These are phyloP conservation scores for Globicephala melas DNA, from an alignment of 2,113 vertebrate species.

Conservation along the genomic window DNA sequence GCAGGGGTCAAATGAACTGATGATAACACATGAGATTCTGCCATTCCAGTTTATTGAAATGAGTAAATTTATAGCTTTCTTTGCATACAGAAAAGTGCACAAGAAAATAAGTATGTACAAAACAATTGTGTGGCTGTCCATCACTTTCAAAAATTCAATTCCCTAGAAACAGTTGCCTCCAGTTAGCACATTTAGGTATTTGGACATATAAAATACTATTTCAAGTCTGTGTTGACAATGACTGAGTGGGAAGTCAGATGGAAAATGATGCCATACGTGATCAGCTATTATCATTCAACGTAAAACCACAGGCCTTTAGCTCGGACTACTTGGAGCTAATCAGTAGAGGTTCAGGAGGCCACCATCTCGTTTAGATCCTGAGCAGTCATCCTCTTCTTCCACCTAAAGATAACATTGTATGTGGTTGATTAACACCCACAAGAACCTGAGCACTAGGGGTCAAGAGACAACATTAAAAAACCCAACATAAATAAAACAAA, in stretches of 20 bases:
- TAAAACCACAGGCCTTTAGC: slow-evolving; percentile 51
- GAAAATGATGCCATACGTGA: slow-evolving; percentile 18
- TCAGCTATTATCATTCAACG: slow-evolving; percentile 49
- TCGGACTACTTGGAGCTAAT: slow-evolving; percentile 32
- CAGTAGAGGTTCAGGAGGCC: slow-evolving; percentile 26
- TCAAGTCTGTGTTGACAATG: slow-evolving; percentile 75
- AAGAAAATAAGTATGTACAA: slow-evolving; percentile 75
- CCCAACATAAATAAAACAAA: slow-evolving; percentile 1
- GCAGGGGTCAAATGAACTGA: neutral
- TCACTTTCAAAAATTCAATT: slow-evolving; percentile 66
- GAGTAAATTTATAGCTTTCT: slow-evolving; percentile 80
- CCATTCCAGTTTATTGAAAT: slow-evolving; percentile 86
- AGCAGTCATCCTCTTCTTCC: slow-evolving; percentile 28
- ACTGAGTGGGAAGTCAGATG: slow-evolving; percentile 65
- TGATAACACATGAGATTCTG: slow-evolving; percentile 67
- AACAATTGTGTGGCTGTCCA: slow-evolving; percentile 70
- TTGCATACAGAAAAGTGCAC: slow-evolving; percentile 84
- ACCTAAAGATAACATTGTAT: slow-evolving; percentile 40
- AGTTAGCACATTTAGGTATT: slow-evolving; percentile 65
- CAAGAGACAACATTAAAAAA: slow-evolving; percentile 48
- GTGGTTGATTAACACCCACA: slow-evolving; percentile 39
- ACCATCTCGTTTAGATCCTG: slow-evolving; percentile 13
- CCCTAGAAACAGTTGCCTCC: slow-evolving; percentile 67
- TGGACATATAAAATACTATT: slow-evolving; percentile 71
- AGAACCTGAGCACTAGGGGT: slow-evolving; percentile 65